Base-by-base conservation (phyloP, 2,888 invertebrate species). In the Baccha elongata region DNA sequence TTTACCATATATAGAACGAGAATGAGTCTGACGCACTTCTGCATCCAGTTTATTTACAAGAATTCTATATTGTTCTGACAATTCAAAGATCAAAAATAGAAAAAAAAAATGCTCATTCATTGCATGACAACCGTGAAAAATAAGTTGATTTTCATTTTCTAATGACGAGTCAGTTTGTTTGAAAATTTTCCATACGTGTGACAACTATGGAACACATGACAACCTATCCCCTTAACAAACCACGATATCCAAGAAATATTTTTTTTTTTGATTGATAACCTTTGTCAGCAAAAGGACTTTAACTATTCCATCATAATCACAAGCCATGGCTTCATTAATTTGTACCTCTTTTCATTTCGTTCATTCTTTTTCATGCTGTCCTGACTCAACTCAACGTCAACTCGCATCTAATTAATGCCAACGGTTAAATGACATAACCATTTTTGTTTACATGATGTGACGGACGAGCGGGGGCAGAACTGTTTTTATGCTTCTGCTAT, bases 351-450 rank as follows among this genome's bases (percentile, higher is more conserved):
- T 32, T 17, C 13, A n/a, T 52, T 17, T 26, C 46, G 1, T 23
- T 29, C 21, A 1, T 37, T 55, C 37, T 15, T 6, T 68, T 55
- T 21, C 19, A 37, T 23, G 35, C 48, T 65, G 65, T 67, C 26
- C n/a, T 10, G 42, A 52, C 37, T 11, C 23, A 32, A n/a, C n/a
- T n/a, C n/a, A 32, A 40, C 55, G 35, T 65, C 74, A 58, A 74
- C 40, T 37, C 75, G 53, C 17, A 44, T 52, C 69, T 81, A 75
- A 81, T 81, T 81, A 65, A 75, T 75, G 71, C 75, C 81, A 65
- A 65, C 81, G 81, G 81, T 75, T 69, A 75, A 65, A 75, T 81
- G 71, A 75, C 74, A 81, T 71, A 75, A 74, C 65, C 64, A 71
- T 71, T 81, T 65, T 40, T 65, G 71, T 75, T 75, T 71, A 75